A percentile compares a stretch with the other conserved stretches of the same genome.
These are phyloP conservation scores for Corydoras maculifer DNA, from an alignment of 2,113 vertebrate genomes.

Conservation along the genomic window DNA sequence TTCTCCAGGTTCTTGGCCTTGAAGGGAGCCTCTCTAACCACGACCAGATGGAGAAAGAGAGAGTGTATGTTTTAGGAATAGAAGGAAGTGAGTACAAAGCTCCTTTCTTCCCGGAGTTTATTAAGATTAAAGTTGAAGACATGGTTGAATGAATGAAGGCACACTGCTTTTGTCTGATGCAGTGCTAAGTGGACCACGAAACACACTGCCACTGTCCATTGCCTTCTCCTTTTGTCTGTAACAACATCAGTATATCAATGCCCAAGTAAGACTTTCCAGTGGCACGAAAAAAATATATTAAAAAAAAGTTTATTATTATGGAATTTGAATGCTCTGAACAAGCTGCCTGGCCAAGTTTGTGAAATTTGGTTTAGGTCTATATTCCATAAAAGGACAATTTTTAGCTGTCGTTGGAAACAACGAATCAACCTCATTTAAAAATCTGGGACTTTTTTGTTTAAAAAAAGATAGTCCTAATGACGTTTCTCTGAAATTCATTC, in stretches of 20 bases:
- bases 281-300: not conserved
- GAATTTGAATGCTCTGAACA: not conserved
- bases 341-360: slow-evolving; percentile 2
- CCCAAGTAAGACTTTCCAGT: not conserved
- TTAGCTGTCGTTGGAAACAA: no score
- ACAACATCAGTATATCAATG: not conserved
- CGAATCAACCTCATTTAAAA: no score
- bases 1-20: slow-evolving; percentile 59
- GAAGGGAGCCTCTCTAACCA: slow-evolving; percentile 60
- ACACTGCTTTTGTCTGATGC: slow-evolving; percentile 1
- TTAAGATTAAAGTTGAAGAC: slow-evolving; percentile 19
- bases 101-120: slow-evolving; percentile 25
- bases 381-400: not conserved
- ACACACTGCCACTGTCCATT: not conserved
- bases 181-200: not conserved
- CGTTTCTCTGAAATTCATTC: no score
- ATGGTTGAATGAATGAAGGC: slow-evolving; percentile 6
- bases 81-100: slow-evolving; percentile 21
- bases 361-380: slow-evolving; percentile 5
- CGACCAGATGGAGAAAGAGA: slow-evolving; percentile 57
- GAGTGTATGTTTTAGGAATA: slow-evolving; percentile 7
- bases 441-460: no score
- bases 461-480: no score
- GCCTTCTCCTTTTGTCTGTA: not conserved
- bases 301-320: not conserved